Percentiles rank a stretch among this genome's conserved stretches.
phyloP scores from a whole-genome alignment of 2,888 invertebrate genomes.

The Caenorhabditis imperialis region DNA sequence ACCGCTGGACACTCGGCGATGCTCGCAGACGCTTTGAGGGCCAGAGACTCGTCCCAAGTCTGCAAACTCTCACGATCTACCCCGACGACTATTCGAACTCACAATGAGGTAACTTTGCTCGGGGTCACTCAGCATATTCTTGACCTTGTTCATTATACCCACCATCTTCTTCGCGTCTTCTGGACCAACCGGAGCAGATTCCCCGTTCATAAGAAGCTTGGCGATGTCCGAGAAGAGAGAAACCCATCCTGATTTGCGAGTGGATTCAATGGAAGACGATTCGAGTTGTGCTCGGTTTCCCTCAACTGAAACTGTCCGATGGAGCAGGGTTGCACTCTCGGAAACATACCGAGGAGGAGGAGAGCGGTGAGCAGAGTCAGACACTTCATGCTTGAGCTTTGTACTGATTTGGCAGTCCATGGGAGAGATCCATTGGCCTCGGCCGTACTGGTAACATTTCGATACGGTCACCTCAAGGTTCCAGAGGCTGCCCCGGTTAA shows the following conservation, averaged over 20 bases:
- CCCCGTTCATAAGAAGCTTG: no score
- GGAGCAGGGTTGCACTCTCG: neutral
- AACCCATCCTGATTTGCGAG: neutral
- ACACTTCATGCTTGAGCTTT: slow-evolving; percentile 14
- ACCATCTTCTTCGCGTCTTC: slow-evolving; percentile 2
- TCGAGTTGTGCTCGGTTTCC: neutral
- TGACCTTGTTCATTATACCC: slow-evolving; percentile 3
- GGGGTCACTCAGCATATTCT: neutral
- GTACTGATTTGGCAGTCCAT: neutral
- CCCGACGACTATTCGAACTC: neutral
- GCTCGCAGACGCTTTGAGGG: neutral
- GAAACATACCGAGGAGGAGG: neutral
- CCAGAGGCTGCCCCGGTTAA: neutral
- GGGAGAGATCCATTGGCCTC: slow-evolving; percentile 22
- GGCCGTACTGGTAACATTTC: neutral
- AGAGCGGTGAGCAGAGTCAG: slow-evolving; percentile 7
- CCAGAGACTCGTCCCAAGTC: slow-evolving; percentile 4
- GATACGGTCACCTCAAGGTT: neutral
- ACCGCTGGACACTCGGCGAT: neutral
- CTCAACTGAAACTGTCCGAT: neutral
- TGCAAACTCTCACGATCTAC: neutral
- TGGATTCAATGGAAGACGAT: neutral
- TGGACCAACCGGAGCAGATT: neutral
- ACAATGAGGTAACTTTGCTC: neutral
- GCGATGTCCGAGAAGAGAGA: slow-evolving; percentile 2